Evolutionary conservation across 2,888 invertebrate species (phyloP), one percentile per base, ranked within the genome.

Genomic region (Tipula confusa): DNA sequence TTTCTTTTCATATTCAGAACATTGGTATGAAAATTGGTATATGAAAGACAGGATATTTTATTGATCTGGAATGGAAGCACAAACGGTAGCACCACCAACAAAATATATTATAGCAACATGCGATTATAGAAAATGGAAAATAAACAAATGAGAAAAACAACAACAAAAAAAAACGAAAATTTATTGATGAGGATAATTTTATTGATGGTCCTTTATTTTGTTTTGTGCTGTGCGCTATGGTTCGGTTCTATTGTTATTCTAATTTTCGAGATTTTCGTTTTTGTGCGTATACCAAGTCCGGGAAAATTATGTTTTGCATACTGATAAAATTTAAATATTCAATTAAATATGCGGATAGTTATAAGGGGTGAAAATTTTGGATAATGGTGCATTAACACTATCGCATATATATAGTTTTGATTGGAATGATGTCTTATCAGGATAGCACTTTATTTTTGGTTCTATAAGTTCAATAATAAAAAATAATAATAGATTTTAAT

Each of bases 141-240:
- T n/a, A n/a, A n/a, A n/a, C n/a, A n/a, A n/a, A n/a, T n/a, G n/a
- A n/a, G n/a, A n/a, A n/a, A n/a, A 24, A 24, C 24, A 9, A 64
- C 18, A 64, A 64, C 5, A 18, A 64, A 64, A 1, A 64, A 18
- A 64, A 64, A 64, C 9, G 64, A 64, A 64, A 24, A 64, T 64
- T 64, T 64, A 64, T 64, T 64, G 64, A 64, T 64, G 64, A 64
- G 64, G 64, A 64, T 24, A 64, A 64, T 64, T 64, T 64, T 64
- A 64, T 64, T 64, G 64, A 64, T 64, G 24, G 64, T 64, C 64
- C 64, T 64, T 64, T 64, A 9, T 36, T 36, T 64, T 64, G 24
- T 9, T 15, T 5, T 36, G 36, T 36, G 36, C 11, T n/a, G 43
- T 43, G 43, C 24, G 24, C 24, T 64, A 18, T 18, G 64, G 7